Percentiles rank a stretch among this genome's conserved stretches.
Conservation (phyloP, 1,140 invertebrate genomes). For the Gerris buenoi region DNA sequence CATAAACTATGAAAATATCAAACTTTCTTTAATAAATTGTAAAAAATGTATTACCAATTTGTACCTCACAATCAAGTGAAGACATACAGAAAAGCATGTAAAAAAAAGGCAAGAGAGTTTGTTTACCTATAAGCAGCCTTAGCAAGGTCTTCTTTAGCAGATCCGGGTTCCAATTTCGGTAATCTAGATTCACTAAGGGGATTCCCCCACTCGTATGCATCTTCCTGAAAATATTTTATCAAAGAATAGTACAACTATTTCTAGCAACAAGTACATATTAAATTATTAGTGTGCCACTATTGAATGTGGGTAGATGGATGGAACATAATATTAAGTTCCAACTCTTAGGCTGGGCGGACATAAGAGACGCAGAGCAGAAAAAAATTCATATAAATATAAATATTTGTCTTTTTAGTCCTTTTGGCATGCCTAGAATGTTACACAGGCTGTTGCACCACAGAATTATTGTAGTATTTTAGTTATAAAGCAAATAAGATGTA, state of each 20-base stretch:
- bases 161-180: constrained; percentile 31
- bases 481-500: too few species aligned
- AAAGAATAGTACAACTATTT: neutral
- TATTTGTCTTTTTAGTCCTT: neutral
- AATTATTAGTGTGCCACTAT: neutral
- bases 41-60: too few species aligned
- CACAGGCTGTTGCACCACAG: too few species aligned
- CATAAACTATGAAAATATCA: too few species aligned
- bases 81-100: too few species aligned
- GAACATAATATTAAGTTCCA: neutral
- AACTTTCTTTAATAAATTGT: too few species aligned
- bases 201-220: constrained; percentile 61
- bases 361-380: neutral
- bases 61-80: too few species aligned
- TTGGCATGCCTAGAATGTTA: too few species aligned
- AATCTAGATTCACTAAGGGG: constrained; percentile 31
- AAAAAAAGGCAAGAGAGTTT: too few species aligned
- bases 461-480: too few species aligned
- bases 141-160: constrained; percentile 36
- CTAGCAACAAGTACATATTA: neutral
- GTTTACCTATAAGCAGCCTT: constrained; percentile 42
- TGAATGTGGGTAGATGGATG: neutral
- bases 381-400: neutral
- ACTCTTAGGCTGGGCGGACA: neutral
- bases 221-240: constrained; percentile 49